These are phyloP conservation scores for Pseudoips prasinana DNA, from an alignment of 2,888 invertebrate genomes.

Conservation along the genomic window DNA sequence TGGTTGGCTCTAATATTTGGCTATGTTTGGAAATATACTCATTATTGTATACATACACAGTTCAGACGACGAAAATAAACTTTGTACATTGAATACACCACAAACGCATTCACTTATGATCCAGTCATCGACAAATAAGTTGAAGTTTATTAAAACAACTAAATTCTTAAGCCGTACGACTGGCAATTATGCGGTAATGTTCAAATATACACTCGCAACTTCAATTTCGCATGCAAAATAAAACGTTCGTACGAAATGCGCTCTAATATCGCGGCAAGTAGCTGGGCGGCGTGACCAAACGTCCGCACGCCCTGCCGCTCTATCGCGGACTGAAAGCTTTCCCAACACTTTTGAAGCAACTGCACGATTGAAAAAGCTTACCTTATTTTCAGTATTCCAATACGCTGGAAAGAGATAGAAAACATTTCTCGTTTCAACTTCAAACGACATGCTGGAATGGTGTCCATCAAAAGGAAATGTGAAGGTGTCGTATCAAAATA, in stretches of 20 bases:
- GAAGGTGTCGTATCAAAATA: constrained; percentile 71
- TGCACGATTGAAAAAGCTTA: constrained; percentile 52
- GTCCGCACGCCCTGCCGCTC: constrained; percentile 65
- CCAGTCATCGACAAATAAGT: constrained; percentile 21
- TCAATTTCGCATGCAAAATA: constrained; percentile 41
- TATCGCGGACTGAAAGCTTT: constrained; percentile 70
- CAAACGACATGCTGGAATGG: constrained; percentile 40
- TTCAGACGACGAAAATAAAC: constrained; percentile 54
- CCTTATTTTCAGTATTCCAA: constrained; percentile 42
- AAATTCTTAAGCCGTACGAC: constrained; percentile 18
- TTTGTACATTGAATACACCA: constrained; percentile 51
- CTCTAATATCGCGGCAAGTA: constrained; percentile 49
- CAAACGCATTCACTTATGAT: constrained; percentile 49
- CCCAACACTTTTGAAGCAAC: constrained; percentile 48
- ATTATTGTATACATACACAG: constrained; percentile 36
- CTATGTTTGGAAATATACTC: constrained; percentile 33
- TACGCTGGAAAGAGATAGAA: constrained; percentile 48
- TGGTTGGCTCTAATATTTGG: constrained; percentile 25
- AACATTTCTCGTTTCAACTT: constrained; percentile 30
- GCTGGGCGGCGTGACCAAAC: constrained; percentile 44
- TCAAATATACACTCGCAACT: constrained; percentile 23
- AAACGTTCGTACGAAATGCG: constrained; percentile 40
- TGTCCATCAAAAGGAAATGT: constrained; percentile 60
- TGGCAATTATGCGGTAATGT: constrained; percentile 19
- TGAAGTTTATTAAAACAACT: constrained; percentile 13